Percentiles rank a stretch among this genome's conserved stretches.
phyloP scores from a whole-genome alignment of 2,797 vertebrate species.

The Rhinatrema bivittatum region DNA sequence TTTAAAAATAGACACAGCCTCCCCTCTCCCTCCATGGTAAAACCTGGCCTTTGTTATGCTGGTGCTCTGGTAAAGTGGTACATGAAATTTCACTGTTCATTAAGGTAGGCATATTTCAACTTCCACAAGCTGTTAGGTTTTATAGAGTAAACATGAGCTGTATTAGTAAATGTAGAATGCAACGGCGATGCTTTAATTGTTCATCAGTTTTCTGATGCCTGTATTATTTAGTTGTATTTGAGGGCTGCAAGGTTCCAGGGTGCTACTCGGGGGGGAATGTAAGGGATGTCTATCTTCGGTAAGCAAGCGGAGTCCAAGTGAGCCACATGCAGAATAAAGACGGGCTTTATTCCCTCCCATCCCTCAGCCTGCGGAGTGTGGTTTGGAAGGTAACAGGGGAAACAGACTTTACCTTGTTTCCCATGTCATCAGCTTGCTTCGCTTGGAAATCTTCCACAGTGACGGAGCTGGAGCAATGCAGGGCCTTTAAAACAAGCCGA shows the following conservation, averaged over 20 bases:
- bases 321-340: slow-evolving; percentile 47
- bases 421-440: slow-evolving; percentile 33
- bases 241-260: no score
- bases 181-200: no score
- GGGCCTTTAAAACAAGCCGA: slow-evolving; percentile 28
- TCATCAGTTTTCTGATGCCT: no score
- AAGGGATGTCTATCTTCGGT: no score
- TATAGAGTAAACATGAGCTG: background rate
- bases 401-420: slow-evolving; percentile 63
- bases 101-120: slow-evolving; percentile 22
- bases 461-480: slow-evolving; percentile 18
- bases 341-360: slow-evolving; percentile 47
- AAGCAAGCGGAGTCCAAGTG: slow-evolving; percentile 31
- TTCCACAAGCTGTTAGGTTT: slow-evolving; percentile 15
- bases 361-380: slow-evolving; percentile 2
- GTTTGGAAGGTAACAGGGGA: slow-evolving; percentile 40
- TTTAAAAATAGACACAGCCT: no score
- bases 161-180: slow-evolving; percentile 11
- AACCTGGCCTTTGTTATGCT: no score
- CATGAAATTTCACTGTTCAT: no score
- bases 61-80: no score
- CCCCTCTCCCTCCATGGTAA: no score
- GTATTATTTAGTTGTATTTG: no score
- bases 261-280: no score
- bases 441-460: slow-evolving; percentile 57